Percentiles rank a stretch among this genome's conserved stretches.
phyloP scores from a whole-genome alignment of 2,113 vertebrate genomes.

The Brienomyrus brachyistius region DNA sequence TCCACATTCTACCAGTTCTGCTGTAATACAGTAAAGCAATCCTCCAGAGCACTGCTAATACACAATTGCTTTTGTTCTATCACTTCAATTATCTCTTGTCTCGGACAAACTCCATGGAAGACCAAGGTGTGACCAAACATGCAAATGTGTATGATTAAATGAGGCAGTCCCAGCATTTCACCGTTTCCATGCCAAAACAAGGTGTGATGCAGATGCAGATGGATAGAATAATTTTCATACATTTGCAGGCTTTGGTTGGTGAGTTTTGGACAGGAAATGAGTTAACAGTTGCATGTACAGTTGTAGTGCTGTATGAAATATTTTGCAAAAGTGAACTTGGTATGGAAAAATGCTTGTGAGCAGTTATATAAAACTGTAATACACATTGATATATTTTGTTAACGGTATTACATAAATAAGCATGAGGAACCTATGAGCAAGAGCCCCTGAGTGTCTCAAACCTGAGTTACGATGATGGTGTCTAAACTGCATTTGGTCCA shows the following conservation, averaged over 20 bases:
- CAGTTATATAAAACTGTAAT: not conserved
- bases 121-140: too few species aligned
- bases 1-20: too few species aligned
- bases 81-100: too few species aligned
- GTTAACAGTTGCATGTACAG: not conserved
- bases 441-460: not conserved
- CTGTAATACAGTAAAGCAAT: too few species aligned
- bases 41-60: too few species aligned
- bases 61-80: too few species aligned
- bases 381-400: not conserved
- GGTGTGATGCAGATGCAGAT: not conserved
- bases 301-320: not conserved
- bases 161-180: too few species aligned
- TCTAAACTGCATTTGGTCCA: not conserved
- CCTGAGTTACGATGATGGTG: not conserved
- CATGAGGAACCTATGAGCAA: not conserved
- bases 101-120: too few species aligned
- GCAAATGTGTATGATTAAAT: too few species aligned
- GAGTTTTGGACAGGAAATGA: not conserved
- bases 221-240: not conserved
- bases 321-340: not conserved
- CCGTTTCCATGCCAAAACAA: not conserved
- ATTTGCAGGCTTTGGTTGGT: not conserved
- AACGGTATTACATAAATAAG: not conserved
- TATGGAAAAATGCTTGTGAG: not conserved